phyloP scores from a whole-genome alignment of 2,113 vertebrate genomes.

The Passer domesticus region DNA sequence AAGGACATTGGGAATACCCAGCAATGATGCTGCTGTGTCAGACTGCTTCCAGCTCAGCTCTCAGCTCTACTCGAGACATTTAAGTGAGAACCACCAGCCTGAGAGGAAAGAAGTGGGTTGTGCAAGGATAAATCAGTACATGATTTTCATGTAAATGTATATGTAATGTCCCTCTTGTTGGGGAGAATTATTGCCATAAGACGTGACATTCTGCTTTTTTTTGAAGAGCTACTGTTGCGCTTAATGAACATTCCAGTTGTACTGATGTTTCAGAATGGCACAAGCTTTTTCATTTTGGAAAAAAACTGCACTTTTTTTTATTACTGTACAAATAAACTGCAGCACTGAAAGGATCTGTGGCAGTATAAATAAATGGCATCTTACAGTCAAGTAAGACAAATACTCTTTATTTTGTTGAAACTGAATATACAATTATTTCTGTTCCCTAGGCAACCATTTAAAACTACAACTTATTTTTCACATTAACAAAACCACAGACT shows the following conservation, averaged over 20 bases:
- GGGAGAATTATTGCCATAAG: conserved; percentile 68
- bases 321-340: conserved; percentile 70
- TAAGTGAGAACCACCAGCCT: not conserved
- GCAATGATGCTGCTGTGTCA: not conserved
- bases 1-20: conserved; percentile 15
- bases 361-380: conserved; percentile 72
- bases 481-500: conserved; percentile 77
- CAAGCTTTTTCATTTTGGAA: conserved; percentile 76
- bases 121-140: conserved; percentile 52
- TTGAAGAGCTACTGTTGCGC: conserved; percentile 70
- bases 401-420: conserved; percentile 81
- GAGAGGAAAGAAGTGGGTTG: conserved; percentile 38
- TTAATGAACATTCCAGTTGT: conserved; percentile 75
- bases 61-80: not conserved
- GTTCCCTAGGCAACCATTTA: conserved; percentile 79
- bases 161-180: conserved; percentile 67
- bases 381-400: conserved; percentile 79
- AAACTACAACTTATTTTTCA: conserved; percentile 78
- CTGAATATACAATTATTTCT: conserved; percentile 77
- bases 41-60: conserved; percentile 55
- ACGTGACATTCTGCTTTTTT: conserved; percentile 72
- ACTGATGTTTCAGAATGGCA: conserved; percentile 69
- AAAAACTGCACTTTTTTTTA: conserved; percentile 66
- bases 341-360: conserved; percentile 69
- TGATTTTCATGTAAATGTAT: conserved; percentile 72